Conservation (phyloP, 1,140 invertebrate species). For the Ips typographus region DNA sequence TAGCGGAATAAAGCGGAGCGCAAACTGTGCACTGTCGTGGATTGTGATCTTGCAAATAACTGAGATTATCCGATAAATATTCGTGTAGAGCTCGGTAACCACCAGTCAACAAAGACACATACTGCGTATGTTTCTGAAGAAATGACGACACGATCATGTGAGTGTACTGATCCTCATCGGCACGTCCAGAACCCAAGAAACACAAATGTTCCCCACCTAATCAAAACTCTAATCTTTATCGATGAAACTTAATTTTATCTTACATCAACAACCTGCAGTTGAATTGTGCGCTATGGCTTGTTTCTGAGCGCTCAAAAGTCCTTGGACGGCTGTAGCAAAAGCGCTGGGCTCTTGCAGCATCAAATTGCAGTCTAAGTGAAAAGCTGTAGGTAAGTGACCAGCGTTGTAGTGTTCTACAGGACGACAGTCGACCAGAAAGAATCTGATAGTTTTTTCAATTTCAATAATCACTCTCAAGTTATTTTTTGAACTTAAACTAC, state of each 20-base stretch:
- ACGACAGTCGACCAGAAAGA: conserved; percentile 96
- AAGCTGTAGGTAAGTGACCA: conserved; percentile 94
- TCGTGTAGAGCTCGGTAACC: conserved; percentile 91
- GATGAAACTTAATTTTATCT: not conserved
- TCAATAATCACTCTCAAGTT: not conserved
- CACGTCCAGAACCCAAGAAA: conserved; percentile 93
- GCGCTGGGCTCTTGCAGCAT: conserved; percentile 95
- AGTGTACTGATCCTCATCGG: conserved; percentile 95
- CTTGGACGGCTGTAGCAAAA: conserved; percentile 93
- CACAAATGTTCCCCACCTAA: conserved; percentile 88
- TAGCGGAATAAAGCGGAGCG: conserved; percentile 56
- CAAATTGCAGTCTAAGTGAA: conserved; percentile 96
- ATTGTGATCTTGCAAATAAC: conserved; percentile 80
- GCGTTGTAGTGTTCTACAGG: conserved; percentile 96
- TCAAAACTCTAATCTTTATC: not conserved
- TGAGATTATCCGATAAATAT: conserved; percentile 77
- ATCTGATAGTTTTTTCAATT: conserved; percentile 55
- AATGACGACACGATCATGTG: conserved; percentile 99
- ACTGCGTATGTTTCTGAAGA: conserved; percentile 89
- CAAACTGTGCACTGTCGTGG: conserved; percentile 78
- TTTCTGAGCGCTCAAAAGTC: conserved; percentile 84
- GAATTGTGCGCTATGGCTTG: conserved; percentile 87
- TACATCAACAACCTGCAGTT: conserved; percentile 64
- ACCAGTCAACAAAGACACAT: conserved; percentile 89
- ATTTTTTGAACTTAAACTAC: conserved; percentile 13